Evolutionary conservation across 2,888 invertebrate species (phyloP).

Genomic region (Cosmia trapezina): DNA sequence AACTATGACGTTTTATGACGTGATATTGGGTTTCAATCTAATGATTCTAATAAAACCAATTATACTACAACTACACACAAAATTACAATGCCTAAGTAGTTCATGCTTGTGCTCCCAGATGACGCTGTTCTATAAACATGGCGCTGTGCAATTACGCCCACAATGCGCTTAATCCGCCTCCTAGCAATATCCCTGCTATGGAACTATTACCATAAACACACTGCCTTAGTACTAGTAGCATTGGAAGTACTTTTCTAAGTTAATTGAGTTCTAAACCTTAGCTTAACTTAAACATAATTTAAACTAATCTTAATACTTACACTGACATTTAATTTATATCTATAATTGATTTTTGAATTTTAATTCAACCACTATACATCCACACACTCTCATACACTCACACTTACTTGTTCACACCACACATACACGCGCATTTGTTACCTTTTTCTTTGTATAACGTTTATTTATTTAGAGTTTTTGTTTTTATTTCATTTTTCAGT

Average conservation of each 20-base stretch:
- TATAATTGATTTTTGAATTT: too few relatives aligned
- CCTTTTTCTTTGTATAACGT: too few relatives aligned
- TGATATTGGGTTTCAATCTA: not conserved
- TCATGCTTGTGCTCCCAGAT: conserved; percentile 33
- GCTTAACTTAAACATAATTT: too few relatives aligned
- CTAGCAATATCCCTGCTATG: conserved; percentile 35
- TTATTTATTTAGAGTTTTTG: too few relatives aligned
- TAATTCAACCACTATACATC: too few relatives aligned
- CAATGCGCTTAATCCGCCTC: conserved; percentile 39
- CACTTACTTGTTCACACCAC: too few relatives aligned
- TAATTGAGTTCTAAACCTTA: conserved; percentile 49
- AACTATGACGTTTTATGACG: not conserved
- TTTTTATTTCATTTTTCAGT: too few relatives aligned
- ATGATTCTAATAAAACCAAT: not conserved
- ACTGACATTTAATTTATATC: too few relatives aligned
- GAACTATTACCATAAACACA: conserved; percentile 59
- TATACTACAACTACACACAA: too few relatives aligned
- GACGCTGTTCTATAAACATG: conserved; percentile 40
- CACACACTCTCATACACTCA: too few relatives aligned
- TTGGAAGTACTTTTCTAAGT: conserved; percentile 51
- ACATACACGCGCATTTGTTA: too few relatives aligned
- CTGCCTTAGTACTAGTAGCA: conserved; percentile 39
- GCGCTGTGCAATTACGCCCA: conserved; percentile 32
- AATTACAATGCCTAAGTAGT: conserved; percentile 17
- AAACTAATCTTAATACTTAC: too few relatives aligned